A percentile compares a stretch with the other conserved stretches of the same genome.
phyloP scores from a whole-genome alignment of 2,797 vertebrate species.

The Rhinophrynus dorsalis region DNA sequence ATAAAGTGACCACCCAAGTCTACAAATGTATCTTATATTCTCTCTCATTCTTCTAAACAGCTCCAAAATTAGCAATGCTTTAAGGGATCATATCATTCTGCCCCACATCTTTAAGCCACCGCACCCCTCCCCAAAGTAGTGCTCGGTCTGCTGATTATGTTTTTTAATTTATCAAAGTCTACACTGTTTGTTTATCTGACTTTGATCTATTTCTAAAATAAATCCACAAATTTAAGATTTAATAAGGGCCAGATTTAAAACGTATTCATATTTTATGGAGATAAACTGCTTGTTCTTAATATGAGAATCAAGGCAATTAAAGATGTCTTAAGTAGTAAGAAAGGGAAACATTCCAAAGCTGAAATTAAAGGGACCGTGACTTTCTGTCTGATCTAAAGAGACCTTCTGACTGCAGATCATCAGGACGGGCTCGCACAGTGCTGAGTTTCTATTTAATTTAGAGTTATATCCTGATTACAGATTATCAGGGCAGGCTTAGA shows the following conservation, averaged over 20 bases:
- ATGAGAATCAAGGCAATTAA: neutral
- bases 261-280: neutral
- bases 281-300: neutral
- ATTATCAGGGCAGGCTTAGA: too few species aligned
- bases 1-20: too few species aligned
- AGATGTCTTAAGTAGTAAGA: conserved; percentile 5
- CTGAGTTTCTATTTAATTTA: too few species aligned
- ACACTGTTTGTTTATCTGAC: neutral
- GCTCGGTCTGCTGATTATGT: neutral
- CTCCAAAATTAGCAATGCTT: too few species aligned
- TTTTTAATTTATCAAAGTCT: neutral
- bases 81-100: too few species aligned
- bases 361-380: neutral
- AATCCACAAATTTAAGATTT: neutral
- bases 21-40: too few species aligned
- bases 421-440: too few species aligned
- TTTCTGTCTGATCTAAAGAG: neutral
- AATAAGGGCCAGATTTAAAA: conserved; percentile 11
- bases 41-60: too few species aligned
- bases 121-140: neutral
- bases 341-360: neutral
- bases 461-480: too few species aligned
- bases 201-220: conserved; percentile 14
- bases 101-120: too few species aligned
- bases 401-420: neutral